Evolutionary conservation across 2,888 invertebrate genomes (phyloP), one percentile per base, ranked within the genome.

Genomic region (Biston stratarius): DNA sequence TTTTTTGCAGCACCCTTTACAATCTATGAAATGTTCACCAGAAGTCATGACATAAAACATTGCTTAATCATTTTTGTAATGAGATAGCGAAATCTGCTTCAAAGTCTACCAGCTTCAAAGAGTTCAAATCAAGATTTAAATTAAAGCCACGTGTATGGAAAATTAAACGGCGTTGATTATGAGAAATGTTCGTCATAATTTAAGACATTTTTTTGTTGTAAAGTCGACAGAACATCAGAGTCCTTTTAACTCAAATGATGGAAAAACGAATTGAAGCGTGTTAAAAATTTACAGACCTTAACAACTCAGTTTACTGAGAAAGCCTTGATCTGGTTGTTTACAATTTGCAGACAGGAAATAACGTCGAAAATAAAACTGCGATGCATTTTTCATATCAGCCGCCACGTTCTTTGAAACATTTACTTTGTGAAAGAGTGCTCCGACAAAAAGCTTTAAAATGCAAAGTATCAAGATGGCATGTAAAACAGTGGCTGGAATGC

Each of bases 371-470:
- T 69, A 69, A 66, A 74, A 70, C 65, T 55, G 53, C 69, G 75
- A 74, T 78, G 75, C 74, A 79, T n/a, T n/a, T 78, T 77, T 74
- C 77, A 79, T 77, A 80, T 70, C 72, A 72, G 56, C 70, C 62
- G 58, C n/a, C n/a, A n/a, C 67, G 58, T 74, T 71, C 77, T 76
- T 76, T 79, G 75, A 73, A 63, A 69, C 55, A 62, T 65, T 71
- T 70, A 66, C 72, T 75, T 74, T 71, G 70, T 62, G 66, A 61
- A 48, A 52, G 61, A 73, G 66, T 52, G 61, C 66, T 60, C 44
- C 60, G 63, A 70, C 71, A 70, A 66, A 56, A 55, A 67, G 49
- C 52, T 72, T 71, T 73, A 71, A 72, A 70, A 73, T 74, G 70
- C 67, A 71, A 74, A 71, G 67, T 67, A 65, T 69, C 69, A 71